Evolutionary conservation across 2,797 vertebrate genomes (phyloP), one percentile per base, ranked within the genome.

Genomic region (Lithobates sylvaticus): DNA sequence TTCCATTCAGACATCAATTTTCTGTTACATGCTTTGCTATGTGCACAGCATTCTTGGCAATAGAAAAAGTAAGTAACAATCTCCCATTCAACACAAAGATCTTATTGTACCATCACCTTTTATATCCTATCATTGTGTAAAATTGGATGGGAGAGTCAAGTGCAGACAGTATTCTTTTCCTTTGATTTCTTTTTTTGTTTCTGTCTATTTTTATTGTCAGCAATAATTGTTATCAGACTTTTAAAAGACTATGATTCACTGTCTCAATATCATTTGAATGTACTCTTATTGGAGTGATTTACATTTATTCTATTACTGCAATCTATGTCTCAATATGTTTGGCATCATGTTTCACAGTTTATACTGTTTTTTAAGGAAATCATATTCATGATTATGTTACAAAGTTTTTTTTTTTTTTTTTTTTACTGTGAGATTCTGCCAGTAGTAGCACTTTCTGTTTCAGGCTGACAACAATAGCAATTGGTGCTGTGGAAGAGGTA

Each of bases 1-100:
- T 78, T 34, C 78, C 39, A 71, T 70, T 88, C 27, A 82, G 5
- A 1, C 10, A 86, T 76, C 42, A 50, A 0, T 78, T 89, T 84
- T 42, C 86, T 61, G 1, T 0, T 89, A 34, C 76, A 13, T 42
- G 80, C 88, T 86, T 42, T 64, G 65, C 27, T 18, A 0, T 0
- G 13, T 0, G 0, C 81, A 73, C 1, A 32, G 1, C 81, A 47
- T n/a, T 0, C 89, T 1, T 34, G 80, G 89, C 68, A 82, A 86
- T 75, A 7, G 6, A 0, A 78, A 76, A 88, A 54, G n/a, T 6
- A 34, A 78, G 69, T 75, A 83, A 84, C 0, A 3, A 32, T 39
- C 10, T 90, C 86, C 21, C 7, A 4, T 84, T 89, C 81, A 36
- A n/a, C 42, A 42, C 2, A 86, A 78, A 83, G 69, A 65, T 84